Conservation (phyloP, 2,113 vertebrate species). For the Seriola dumerili region DNA sequence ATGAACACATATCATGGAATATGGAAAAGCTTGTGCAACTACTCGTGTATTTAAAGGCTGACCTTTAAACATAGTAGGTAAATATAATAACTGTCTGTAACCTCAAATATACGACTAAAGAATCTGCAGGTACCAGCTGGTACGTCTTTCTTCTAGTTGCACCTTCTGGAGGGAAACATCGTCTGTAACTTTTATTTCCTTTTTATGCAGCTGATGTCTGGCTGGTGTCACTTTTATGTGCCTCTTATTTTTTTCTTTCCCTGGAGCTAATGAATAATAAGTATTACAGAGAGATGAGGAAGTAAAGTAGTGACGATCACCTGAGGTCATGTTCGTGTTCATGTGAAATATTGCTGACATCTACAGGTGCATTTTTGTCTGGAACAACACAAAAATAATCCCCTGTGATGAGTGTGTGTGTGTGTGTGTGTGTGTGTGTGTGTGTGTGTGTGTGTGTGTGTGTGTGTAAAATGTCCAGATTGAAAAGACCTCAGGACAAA, state of each 20-base stretch:
- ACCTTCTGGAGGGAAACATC: neutral
- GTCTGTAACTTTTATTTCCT: slow-evolving; percentile 6
- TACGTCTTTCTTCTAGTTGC: neutral
- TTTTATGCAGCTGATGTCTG: slow-evolving; percentile 25
- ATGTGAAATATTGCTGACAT: slow-evolving; percentile 16
- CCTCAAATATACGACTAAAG: neutral
- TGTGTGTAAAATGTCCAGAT: slow-evolving; percentile 2
- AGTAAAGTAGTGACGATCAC: slow-evolving; percentile 23
- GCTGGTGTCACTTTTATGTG: slow-evolving; percentile 31
- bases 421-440: neutral
- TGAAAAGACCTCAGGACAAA: neutral
- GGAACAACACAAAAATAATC: slow-evolving; percentile 8
- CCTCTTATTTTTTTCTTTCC: neutral
- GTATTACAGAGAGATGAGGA: slow-evolving; percentile 30
- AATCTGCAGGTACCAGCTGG: neutral
- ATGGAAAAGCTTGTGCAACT: slow-evolving; percentile 1
- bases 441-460: slow-evolving; percentile 1
- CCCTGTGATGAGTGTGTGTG: slow-evolving; percentile 15
- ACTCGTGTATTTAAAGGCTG: slow-evolving; percentile 28
- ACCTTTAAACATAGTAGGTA: slow-evolving; percentile 5
- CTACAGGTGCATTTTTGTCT: slow-evolving; percentile 15
- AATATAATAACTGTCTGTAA: neutral
- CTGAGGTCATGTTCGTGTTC: slow-evolving; percentile 33
- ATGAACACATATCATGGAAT: neutral
- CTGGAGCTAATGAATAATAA: slow-evolving; percentile 35